Percentiles rank a stretch among this genome's conserved stretches.
Conservation (phyloP, 2,797 vertebrate genomes). For the Australoheros facetus region DNA sequence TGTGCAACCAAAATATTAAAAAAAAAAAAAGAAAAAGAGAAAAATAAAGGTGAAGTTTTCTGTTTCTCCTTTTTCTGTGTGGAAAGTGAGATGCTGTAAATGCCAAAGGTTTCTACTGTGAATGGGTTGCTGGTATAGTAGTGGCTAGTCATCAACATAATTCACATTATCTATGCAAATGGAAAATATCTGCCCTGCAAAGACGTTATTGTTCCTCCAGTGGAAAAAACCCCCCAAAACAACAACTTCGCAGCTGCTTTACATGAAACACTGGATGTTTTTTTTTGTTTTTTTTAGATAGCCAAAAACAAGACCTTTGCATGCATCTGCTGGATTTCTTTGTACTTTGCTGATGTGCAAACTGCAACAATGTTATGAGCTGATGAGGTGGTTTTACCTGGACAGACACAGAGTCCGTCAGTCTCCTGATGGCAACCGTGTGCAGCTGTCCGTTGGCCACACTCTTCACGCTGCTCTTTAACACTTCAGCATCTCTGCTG, state of each 20-base stretch:
- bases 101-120: neutral
- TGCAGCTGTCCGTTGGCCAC: conserved; percentile 89
- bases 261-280: neutral
- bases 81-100: neutral
- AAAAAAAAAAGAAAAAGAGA: no score
- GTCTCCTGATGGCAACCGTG: conserved; percentile 81
- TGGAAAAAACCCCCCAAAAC: neutral
- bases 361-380: neutral
- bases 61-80: no score
- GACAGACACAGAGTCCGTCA: conserved; percentile 76
- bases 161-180: neutral
- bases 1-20: no score
- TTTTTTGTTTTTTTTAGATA: neutral
- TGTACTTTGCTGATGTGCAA: neutral
- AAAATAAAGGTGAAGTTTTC: no score
- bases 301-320: neutral
- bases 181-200: neutral
- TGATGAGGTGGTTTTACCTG: conserved; percentile 47
- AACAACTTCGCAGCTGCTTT: neutral
- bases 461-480: conserved; percentile 80
- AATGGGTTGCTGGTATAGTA: neutral
- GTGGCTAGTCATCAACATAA: no score
- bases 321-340: neutral
- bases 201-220: neutral
- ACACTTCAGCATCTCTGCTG: conserved; percentile 83